Evolutionary conservation across 2,888 invertebrate species (phyloP), one percentile per base, ranked within the genome.

Genomic region (Endomychus coccineus): DNA sequence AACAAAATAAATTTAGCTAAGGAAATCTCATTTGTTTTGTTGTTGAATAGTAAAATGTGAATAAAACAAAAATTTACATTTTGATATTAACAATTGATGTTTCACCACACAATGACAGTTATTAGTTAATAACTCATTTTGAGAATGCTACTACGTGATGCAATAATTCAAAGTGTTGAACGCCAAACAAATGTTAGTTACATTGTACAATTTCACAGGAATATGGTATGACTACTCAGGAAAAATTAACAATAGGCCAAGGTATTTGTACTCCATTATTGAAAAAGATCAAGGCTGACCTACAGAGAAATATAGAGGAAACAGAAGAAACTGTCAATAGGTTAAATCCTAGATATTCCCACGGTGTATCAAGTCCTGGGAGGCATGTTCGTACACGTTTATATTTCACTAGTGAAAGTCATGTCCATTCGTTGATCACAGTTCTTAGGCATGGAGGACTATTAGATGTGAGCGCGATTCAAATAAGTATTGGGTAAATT

Each of bases 361-460:
- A 94, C 66, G 97, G 97, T 24, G 97, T 98, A 44, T 91, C 95
- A 23, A 94, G 95, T 56, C 98, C 98, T 15, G 94, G 96, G 27
- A 75, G 98, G 25, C 97, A 98, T 71, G 98, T 98, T 15, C 77
- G 97, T 45, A 98, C 97, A 4, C 78, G 98, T n/a, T 75, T 99
- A 24, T 99, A 99, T 71, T 99, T 98, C 67, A 99, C 98, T 2
- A 96, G 95, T 64, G 98, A 98, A 71, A 94, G 94, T 61, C 98
- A 99, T 69, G 92, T 98, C 44, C 98, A 99, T 69, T 97, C 96
- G 6, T 70, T 99, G 44, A 78, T 99, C 46, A 97, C 96, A 2
- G 89, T 97, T 40, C 75, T 99, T 32, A 75, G 96, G 45, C 92
- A 86, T 63, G 96, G 96, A 7, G 92, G 90, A 13, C 68, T 96